Conservation (phyloP, 2,113 vertebrate genomes). For the Sinocyclocheilus grahami region DNA sequence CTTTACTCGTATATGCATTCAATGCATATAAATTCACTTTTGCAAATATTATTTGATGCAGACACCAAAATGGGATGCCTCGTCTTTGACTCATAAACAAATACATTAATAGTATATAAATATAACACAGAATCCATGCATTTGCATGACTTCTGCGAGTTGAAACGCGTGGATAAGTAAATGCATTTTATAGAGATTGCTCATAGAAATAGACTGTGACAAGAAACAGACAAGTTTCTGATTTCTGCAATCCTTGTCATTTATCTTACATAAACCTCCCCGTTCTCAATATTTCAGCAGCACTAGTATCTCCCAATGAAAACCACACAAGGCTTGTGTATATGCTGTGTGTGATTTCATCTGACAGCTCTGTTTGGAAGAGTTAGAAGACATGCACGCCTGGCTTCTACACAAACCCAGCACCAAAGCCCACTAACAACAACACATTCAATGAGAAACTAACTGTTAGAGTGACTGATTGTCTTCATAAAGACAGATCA, state of each 20-base stretch:
- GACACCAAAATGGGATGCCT: too few relatives aligned
- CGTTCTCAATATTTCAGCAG: background rate
- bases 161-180: background rate
- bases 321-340: background rate
- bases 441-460: background rate
- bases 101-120: background rate
- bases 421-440: background rate
- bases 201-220: background rate
- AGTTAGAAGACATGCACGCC: background rate
- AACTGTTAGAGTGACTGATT: background rate
- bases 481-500: constrained; percentile 27
- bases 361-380: background rate
- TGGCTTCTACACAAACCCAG: background rate
- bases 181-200: background rate
- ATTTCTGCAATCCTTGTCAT: background rate
- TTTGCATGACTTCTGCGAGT: background rate
- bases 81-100: background rate
- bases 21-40: background rate
- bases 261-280: background rate
- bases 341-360: background rate
- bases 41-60: background rate
- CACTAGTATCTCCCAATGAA: background rate
- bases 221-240: background rate
- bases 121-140: background rate
- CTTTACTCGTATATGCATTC: too few relatives aligned